These are phyloP conservation scores for Hymenochirus boettgeri DNA, from an alignment of 2,113 vertebrate genomes.

Conservation along the genomic window DNA sequence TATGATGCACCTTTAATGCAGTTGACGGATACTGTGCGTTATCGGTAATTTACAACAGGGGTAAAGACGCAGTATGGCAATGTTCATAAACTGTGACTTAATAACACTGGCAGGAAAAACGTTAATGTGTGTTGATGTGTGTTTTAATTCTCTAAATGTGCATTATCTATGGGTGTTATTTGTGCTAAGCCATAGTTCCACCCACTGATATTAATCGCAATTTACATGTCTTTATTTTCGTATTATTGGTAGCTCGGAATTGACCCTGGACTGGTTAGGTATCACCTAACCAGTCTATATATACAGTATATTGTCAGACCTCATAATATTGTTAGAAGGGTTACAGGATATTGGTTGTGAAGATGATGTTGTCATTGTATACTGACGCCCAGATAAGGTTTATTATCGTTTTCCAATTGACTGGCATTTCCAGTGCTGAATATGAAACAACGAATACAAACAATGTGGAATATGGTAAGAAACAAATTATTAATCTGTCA, in stretches of 20 bases:
- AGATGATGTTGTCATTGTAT: background rate
- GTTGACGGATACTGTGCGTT: no score
- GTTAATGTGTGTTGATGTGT: no score
- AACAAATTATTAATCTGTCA: background rate
- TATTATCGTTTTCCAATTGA: background rate
- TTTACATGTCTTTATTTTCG: background rate
- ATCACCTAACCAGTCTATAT: background rate
- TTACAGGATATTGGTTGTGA: background rate
- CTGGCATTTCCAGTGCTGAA: background rate
- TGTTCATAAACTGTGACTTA: no score
- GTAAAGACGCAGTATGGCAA: no score
- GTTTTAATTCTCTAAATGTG: no score
- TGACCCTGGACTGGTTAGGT: background rate
- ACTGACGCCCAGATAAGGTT: background rate
- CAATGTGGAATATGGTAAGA: background rate
- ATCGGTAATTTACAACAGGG: no score
- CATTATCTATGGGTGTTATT: no score
- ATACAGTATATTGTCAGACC: background rate
- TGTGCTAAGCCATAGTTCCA: no score
- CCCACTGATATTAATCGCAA: no score
- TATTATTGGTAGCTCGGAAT: background rate
- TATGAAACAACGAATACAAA: background rate
- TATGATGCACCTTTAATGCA: no score
- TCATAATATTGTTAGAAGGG: background rate
- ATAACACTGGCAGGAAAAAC: no score